These are phyloP conservation scores for Gonatopus flavifemur DNA, from an alignment of 1,140 invertebrate species.

Conservation along the genomic window DNA sequence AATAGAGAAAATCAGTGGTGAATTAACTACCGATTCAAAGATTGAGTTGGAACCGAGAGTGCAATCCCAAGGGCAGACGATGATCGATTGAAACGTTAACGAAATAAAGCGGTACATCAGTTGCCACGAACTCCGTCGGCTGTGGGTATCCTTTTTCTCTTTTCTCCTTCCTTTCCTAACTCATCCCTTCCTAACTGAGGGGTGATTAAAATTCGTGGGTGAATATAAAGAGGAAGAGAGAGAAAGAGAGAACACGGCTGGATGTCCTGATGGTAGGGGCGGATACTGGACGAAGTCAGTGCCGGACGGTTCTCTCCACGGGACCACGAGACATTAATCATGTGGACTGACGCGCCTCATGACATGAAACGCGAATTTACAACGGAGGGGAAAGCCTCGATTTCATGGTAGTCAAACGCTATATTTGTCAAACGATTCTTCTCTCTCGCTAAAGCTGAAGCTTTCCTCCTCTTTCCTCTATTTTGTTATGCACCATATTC, in stretches of 20 bases:
- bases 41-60: conserved; percentile 1
- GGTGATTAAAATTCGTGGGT: conserved; percentile 44
- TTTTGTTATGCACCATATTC: no score
- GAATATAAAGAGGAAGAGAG: conserved; percentile 12
- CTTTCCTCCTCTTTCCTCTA: no score
- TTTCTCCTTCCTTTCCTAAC: conserved; percentile 9
- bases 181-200: conserved; percentile 19
- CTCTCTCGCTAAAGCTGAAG: conserved; percentile 1
- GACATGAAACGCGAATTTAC: conserved; percentile 49
- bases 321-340: conserved; percentile 46
- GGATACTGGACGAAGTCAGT: conserved; percentile 16
- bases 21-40: no score
- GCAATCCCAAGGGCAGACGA: conserved; percentile 22
- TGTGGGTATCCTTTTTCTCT: conserved; percentile 26
- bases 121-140: conserved; percentile 30
- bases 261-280: conserved; percentile 2
- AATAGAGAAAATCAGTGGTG: no score
- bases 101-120: conserved; percentile 36
- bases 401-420: conserved; percentile 29
- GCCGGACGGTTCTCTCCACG: conserved; percentile 25
- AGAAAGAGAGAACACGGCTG: no score
- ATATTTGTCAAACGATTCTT: conserved; percentile 17
- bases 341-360: conserved; percentile 40
- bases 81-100: conserved; percentile 45
- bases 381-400: conserved; percentile 30